Evolutionary conservation across 1,140 invertebrate species (phyloP).

Genomic region (Drosophila carrolli): DNA sequence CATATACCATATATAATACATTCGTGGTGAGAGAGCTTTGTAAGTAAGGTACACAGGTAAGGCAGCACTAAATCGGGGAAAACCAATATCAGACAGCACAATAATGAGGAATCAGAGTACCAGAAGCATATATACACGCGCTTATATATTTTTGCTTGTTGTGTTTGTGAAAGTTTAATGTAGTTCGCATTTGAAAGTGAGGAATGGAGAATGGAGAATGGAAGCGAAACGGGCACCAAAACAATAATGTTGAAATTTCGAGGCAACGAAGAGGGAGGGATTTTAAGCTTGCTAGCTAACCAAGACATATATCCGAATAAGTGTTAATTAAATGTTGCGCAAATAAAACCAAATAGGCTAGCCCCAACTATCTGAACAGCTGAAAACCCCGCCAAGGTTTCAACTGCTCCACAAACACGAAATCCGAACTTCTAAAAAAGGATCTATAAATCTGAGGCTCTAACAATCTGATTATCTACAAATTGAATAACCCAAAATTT

Average conservation of each 20-base stretch:
- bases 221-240: slow-evolving; percentile 36
- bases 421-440: slow-evolving; percentile 26
- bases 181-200: slow-evolving; percentile 27
- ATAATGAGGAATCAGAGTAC: slow-evolving; percentile 68
- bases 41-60: slow-evolving; percentile 54
- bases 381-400: slow-evolving; percentile 61
- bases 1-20: slow-evolving; percentile 8
- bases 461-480: not conserved
- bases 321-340: slow-evolving; percentile 61
- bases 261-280: slow-evolving; percentile 61
- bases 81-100: slow-evolving; percentile 60
- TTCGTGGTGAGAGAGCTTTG: slow-evolving; percentile 67
- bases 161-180: slow-evolving; percentile 72
- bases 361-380: slow-evolving; percentile 30
- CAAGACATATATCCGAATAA: slow-evolving; percentile 38
- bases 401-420: slow-evolving; percentile 43
- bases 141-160: slow-evolving; percentile 69
- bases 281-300: slow-evolving; percentile 25
- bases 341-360: slow-evolving; percentile 13
- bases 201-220: slow-evolving; percentile 13
- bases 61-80: slow-evolving; percentile 20
- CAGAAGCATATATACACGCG: slow-evolving; percentile 44
- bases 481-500: not conserved
- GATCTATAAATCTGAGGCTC: not conserved
- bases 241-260: slow-evolving; percentile 62